A percentile compares a stretch with the other conserved stretches of the same genome.
Conservation (phyloP, 2,113 vertebrate genomes). For the Sula dactylatra region DNA sequence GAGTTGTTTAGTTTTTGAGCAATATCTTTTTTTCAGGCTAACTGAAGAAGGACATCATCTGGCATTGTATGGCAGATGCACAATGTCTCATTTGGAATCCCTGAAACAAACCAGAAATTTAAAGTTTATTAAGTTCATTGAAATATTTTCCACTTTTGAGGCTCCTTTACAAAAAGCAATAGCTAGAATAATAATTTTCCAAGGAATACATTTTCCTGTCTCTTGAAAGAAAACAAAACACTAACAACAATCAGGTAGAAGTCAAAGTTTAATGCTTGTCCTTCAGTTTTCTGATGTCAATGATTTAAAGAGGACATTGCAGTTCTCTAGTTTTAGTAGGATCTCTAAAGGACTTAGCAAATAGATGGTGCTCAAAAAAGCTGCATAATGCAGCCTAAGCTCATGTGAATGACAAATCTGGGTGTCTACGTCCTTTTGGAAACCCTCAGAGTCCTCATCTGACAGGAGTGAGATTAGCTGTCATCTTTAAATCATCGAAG, state of each 20-base stretch:
- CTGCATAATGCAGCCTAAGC: constrained; percentile 58
- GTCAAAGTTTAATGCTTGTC: not conserved
- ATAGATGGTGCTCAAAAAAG: constrained; percentile 24
- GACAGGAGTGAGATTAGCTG: constrained; percentile 45
- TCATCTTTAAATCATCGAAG: constrained; percentile 64
- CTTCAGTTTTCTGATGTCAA: constrained; percentile 11
- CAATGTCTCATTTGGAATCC: not conserved
- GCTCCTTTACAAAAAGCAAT: not conserved
- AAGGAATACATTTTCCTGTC: not conserved
- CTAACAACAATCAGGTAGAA: not conserved
- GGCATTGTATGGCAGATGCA: not conserved
- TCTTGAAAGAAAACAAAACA: not conserved
- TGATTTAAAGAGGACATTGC: constrained; percentile 17
- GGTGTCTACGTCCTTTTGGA: constrained; percentile 26
- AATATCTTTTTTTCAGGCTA: not conserved
- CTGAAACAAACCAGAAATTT: not conserved
- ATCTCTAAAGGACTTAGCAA: not conserved
- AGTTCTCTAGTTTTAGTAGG: not conserved
- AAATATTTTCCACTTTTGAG: not conserved
- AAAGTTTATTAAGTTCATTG: not conserved
- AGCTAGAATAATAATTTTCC: not conserved
- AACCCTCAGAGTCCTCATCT: constrained; percentile 37
- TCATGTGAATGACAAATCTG: constrained; percentile 53
- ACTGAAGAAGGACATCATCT: not conserved
- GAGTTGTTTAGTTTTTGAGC: not conserved